A percentile compares a stretch with the other conserved stretches of the same genome.
Conservation (phyloP, 64 coral and sea anemone genomes). For the Astreopora myriophthalma region DNA sequence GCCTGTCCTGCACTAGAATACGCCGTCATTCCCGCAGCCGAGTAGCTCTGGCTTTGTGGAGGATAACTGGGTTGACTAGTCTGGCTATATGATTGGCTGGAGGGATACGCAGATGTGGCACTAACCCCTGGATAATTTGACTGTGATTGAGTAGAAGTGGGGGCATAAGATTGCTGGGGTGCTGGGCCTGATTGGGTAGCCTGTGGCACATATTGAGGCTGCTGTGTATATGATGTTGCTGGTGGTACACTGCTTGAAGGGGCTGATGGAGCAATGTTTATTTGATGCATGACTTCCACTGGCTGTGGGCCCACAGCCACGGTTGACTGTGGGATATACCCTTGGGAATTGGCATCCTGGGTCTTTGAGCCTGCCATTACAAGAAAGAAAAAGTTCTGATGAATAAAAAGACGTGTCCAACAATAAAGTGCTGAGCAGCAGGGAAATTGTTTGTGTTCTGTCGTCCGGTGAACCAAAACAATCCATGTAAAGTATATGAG, state of each 20-base stretch:
- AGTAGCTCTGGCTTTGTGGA: constrained; percentile 9
- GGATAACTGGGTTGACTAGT: constrained; percentile 16
- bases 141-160: constrained; percentile 48
- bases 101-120: neutral
- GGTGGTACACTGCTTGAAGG: constrained; percentile 20
- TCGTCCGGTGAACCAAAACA: no score
- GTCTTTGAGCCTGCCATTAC: neutral
- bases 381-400: neutral
- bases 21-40: neutral
- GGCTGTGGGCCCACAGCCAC: neutral
- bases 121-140: constrained; percentile 35
- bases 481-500: no score
- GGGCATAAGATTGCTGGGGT: constrained; percentile 47
- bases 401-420: neutral
- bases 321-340: neutral
- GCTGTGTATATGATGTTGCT: constrained; percentile 34
- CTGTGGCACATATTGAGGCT: constrained; percentile 63
- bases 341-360: constrained; percentile 27
- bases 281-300: constrained; percentile 5
- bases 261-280: constrained; percentile 34
- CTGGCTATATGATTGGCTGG: neutral
- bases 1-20: constrained; percentile 41
- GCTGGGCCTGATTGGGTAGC: neutral
- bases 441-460: no score
- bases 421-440: no score